Evolutionary conservation across 2,797 vertebrate species (phyloP).

Genomic region (Aselliscus stoliczkanus): DNA sequence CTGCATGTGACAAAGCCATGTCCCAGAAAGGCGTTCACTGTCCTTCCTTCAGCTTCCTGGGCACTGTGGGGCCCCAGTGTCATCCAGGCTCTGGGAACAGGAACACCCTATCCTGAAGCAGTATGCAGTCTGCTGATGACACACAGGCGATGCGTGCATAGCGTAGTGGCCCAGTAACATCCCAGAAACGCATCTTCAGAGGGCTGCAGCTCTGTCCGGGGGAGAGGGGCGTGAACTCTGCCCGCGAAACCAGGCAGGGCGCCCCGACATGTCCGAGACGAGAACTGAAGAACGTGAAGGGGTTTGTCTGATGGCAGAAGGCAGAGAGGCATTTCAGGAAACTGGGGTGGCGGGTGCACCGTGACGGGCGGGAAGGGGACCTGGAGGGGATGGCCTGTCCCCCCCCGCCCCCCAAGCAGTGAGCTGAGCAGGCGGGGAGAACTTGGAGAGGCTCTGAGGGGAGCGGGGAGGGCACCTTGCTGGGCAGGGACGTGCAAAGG

Average conservation of each 20-base stretch:
- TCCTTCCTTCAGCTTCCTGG: fast-evolving
- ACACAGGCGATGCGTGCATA: fast-evolving
- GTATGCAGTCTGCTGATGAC: not conserved
- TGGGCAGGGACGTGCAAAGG: not conserved
- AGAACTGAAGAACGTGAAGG: not conserved
- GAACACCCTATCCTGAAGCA: not conserved
- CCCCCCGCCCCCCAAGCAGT: no score
- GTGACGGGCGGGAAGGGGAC: fast-evolving
- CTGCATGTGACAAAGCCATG: not conserved
- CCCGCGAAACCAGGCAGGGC: not conserved
- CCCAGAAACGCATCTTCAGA: not conserved
- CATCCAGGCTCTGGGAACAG: fast-evolving
- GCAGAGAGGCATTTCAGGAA: not conserved
- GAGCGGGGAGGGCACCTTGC: not conserved
- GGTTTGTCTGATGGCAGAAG: not conserved
- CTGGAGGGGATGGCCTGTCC: fast-evolving
- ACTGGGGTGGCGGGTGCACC: fast-evolving
- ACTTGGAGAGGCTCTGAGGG: not conserved
- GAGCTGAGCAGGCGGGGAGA: not conserved
- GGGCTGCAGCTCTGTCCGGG: not conserved
- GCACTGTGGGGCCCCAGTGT: fast-evolving
- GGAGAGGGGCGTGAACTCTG: not conserved
- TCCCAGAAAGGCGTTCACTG: fast-evolving
- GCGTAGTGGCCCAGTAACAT: fast-evolving
- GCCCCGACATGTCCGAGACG: not conserved